Percentiles rank a stretch among this genome's conserved stretches.
Evolutionary conservation across 1,140 invertebrate species (phyloP).

Genomic region (Leptoteleia sp.): DNA sequence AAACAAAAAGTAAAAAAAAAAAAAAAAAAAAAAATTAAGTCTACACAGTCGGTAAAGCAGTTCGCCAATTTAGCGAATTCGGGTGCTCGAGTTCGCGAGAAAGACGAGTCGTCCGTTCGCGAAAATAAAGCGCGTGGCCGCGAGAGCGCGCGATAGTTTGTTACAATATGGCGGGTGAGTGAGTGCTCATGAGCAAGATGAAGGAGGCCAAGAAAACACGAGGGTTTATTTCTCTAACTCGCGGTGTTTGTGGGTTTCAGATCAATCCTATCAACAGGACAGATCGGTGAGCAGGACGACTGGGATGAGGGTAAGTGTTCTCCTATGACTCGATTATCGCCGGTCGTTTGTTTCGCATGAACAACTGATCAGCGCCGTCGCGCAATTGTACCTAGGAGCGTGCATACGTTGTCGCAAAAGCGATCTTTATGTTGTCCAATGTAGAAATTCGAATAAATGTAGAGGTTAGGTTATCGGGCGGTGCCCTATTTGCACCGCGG

Average conservation of each 20-base stretch:
- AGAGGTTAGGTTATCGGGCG: slow-evolving; percentile 55
- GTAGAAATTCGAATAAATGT: slow-evolving; percentile 33
- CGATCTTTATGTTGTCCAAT: slow-evolving; percentile 10
- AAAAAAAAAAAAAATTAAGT: too few species aligned
- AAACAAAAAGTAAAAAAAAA: too few species aligned
- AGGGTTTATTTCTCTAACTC: slow-evolving; percentile 76
- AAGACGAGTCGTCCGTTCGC: neutral
- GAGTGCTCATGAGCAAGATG: slow-evolving; percentile 77
- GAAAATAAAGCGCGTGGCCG: slow-evolving; percentile 59
- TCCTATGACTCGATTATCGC: slow-evolving; percentile 29
- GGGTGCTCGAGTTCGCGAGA: slow-evolving; percentile 1
- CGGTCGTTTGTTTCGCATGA: slow-evolving; percentile 32
- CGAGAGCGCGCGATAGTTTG: slow-evolving; percentile 77
- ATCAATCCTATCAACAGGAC: slow-evolving; percentile 72
- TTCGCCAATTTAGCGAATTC: too few species aligned
- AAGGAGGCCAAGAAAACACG: slow-evolving; percentile 73
- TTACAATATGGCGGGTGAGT: slow-evolving; percentile 82
- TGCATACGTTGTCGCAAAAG: slow-evolving; percentile 49
- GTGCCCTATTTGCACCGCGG: slow-evolving; percentile 10
- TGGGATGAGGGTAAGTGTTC: slow-evolving; percentile 75
- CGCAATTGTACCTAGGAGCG: slow-evolving; percentile 38
- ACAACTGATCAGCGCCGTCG: slow-evolving; percentile 55
- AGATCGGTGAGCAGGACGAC: slow-evolving; percentile 74
- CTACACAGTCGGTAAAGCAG: too few species aligned
- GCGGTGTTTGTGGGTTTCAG: slow-evolving; percentile 80